Evolutionary conservation across 2,797 vertebrate species (phyloP).

Genomic region (Astyanax mexicanus): DNA sequence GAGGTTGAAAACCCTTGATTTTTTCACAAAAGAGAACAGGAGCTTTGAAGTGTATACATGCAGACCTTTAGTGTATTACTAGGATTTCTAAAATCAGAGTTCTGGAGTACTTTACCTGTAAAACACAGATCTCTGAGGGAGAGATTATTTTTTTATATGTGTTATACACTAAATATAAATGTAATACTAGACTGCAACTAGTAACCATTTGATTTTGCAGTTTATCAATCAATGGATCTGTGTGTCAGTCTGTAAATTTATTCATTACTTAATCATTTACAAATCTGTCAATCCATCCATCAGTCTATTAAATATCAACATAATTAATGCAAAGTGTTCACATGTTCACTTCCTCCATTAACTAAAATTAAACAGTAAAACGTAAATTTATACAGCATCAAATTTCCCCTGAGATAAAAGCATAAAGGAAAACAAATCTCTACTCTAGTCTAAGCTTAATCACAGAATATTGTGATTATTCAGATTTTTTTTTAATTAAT

Average conservation of each 20-base stretch:
- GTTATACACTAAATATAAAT: background rate
- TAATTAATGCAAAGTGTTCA: too few relatives aligned
- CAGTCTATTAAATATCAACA: too few relatives aligned
- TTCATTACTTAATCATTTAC: too few relatives aligned
- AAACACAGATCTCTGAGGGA: background rate
- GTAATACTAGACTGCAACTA: background rate
- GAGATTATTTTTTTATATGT: background rate
- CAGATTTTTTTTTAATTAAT: too few relatives aligned
- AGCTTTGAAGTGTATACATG: slow-evolving; percentile 15
- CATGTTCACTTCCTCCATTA: too few relatives aligned
- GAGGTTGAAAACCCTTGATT: background rate
- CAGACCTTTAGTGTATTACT: background rate
- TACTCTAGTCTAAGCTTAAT: too few relatives aligned
- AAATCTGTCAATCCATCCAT: too few relatives aligned
- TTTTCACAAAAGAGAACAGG: background rate
- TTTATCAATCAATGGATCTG: background rate
- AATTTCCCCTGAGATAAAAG: too few relatives aligned
- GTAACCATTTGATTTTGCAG: background rate
- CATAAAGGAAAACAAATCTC: too few relatives aligned
- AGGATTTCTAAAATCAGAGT: background rate
- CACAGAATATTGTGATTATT: too few relatives aligned
- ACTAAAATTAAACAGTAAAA: too few relatives aligned
- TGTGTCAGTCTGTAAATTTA: background rate
- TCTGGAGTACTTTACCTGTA: background rate
- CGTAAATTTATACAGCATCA: too few relatives aligned